A percentile compares a stretch with the other conserved stretches of the same genome.
These are phyloP conservation scores for Melanostoma mellinum DNA, from an alignment of 2,888 invertebrate genomes.

Conservation along the genomic window DNA sequence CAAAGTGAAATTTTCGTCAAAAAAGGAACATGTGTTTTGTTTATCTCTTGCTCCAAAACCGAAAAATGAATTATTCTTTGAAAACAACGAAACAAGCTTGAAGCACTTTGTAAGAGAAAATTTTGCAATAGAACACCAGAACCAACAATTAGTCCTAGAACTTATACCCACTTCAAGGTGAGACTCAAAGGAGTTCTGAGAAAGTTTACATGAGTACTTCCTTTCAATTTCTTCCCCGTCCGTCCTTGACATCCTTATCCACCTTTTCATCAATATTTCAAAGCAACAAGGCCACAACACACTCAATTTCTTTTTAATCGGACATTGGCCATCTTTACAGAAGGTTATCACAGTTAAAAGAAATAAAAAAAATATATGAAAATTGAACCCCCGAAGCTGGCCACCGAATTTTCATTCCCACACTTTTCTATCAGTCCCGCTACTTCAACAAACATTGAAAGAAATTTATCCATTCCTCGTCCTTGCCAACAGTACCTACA, in stretches of 20 bases:
- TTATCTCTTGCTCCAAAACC: too few relatives aligned
- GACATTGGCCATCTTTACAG: conserved; percentile 27
- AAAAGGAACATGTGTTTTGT: too few relatives aligned
- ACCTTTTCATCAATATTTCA: conserved; percentile 31
- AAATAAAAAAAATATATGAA: conserved; percentile 4
- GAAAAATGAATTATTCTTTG: too few relatives aligned
- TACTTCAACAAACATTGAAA: conserved; percentile 20
- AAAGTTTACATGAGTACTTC: too few relatives aligned
- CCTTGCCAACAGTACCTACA: conserved; percentile 22
- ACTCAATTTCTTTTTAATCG: conserved; percentile 30
- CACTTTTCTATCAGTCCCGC: background rate
- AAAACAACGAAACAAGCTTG: too few relatives aligned
- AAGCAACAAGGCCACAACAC: conserved; percentile 21
- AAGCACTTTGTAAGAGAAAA: too few relatives aligned
- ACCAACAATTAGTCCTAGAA: too few relatives aligned
- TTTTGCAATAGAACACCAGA: too few relatives aligned
- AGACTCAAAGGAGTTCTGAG: too few relatives aligned
- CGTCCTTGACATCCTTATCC: conserved; percentile 37
- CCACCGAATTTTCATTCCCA: conserved; percentile 30
- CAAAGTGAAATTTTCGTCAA: too few relatives aligned
- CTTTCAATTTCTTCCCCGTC: too few relatives aligned
- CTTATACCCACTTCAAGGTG: too few relatives aligned
- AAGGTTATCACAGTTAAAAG: conserved; percentile 16
- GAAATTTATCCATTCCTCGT: conserved; percentile 18
- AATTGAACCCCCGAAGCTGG: conserved; percentile 8